phyloP scores from a whole-genome alignment of 1,140 invertebrate species.

The Rhyzopertha dominica region DNA sequence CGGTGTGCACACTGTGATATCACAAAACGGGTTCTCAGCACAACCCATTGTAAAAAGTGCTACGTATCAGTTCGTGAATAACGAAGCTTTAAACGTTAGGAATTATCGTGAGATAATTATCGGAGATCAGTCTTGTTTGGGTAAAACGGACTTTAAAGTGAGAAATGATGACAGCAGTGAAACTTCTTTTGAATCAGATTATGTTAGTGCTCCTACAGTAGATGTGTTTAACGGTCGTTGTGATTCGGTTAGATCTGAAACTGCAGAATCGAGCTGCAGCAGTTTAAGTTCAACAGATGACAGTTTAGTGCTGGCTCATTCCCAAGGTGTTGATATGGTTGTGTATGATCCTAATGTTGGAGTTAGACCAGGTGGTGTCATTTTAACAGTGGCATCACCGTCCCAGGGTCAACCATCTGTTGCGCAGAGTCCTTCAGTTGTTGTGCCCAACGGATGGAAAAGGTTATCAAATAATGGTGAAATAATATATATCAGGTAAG shows the following conservation, averaged over 20 bases:
- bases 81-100: no score
- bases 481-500: constrained; percentile 56
- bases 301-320: constrained; percentile 25
- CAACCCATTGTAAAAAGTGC: constrained; percentile 28
- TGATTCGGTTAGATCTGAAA: constrained; percentile 48
- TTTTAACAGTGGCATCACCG: constrained; percentile 33
- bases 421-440: constrained; percentile 28
- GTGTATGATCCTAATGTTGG: constrained; percentile 43
- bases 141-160: no score
- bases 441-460: constrained; percentile 55
- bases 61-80: no score
- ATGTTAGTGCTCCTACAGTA: constrained; percentile 37
- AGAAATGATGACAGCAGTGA: constrained; percentile 29
- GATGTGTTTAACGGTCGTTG: constrained; percentile 39
- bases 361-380: constrained; percentile 36
- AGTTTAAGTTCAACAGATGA: constrained; percentile 46
- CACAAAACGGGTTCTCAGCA: constrained; percentile 37
- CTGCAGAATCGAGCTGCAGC: constrained; percentile 48
- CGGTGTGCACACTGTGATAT: constrained; percentile 27
- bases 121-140: no score
- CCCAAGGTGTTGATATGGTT: constrained; percentile 36
- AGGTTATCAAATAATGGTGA: constrained; percentile 49
- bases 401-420: constrained; percentile 10
- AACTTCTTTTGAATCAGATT: constrained; percentile 30
- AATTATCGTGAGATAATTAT: no score